These are phyloP conservation scores for Intellagama lesueurii DNA, from an alignment of 2,797 vertebrate genomes.

Conservation along the genomic window DNA sequence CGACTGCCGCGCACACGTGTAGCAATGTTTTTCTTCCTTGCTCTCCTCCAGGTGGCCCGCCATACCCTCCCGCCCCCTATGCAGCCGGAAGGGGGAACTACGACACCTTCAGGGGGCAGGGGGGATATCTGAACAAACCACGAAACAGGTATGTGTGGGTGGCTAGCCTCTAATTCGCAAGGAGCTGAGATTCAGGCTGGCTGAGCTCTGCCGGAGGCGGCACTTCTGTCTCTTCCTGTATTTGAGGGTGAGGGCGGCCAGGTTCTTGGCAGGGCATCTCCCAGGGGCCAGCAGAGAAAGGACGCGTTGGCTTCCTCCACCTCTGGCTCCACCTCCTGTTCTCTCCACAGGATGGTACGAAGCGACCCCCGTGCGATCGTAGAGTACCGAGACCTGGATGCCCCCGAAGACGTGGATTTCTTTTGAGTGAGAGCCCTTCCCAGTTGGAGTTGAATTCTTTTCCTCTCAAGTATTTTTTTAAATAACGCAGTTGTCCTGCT, in stretches of 20 bases:
- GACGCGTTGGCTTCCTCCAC: background rate
- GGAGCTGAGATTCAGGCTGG: too few relatives aligned
- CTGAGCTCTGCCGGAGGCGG: too few relatives aligned
- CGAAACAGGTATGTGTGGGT: slow-evolving; percentile 81
- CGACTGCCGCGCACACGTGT: too few relatives aligned
- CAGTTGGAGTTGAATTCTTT: background rate
- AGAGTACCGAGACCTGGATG: slow-evolving; percentile 92
- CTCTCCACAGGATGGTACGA: slow-evolving; percentile 85
- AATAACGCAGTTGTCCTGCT: background rate
- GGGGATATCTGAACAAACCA: slow-evolving; percentile 89
- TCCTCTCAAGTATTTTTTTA: background rate
- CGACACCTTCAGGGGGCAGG: slow-evolving; percentile 91
- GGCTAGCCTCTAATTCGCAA: too few relatives aligned
- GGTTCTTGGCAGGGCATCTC: accelerated
- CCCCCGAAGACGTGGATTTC: slow-evolving; percentile 93
- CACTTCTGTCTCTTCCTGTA: too few relatives aligned
- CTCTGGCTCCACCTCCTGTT: too few relatives aligned
- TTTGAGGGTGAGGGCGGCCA: too few relatives aligned
- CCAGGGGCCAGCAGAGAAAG: accelerated
- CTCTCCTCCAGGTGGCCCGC: slow-evolving; percentile 80
- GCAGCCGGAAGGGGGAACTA: slow-evolving; percentile 89
- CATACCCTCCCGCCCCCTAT: slow-evolving; percentile 89
- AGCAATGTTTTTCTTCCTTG: slow-evolving; percentile 41
- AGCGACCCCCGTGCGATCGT: slow-evolving; percentile 94
- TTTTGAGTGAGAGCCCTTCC: slow-evolving; percentile 76